Base-by-base conservation (phyloP, 2,888 invertebrate species). In the Nephrotoma guestfalica region DNA sequence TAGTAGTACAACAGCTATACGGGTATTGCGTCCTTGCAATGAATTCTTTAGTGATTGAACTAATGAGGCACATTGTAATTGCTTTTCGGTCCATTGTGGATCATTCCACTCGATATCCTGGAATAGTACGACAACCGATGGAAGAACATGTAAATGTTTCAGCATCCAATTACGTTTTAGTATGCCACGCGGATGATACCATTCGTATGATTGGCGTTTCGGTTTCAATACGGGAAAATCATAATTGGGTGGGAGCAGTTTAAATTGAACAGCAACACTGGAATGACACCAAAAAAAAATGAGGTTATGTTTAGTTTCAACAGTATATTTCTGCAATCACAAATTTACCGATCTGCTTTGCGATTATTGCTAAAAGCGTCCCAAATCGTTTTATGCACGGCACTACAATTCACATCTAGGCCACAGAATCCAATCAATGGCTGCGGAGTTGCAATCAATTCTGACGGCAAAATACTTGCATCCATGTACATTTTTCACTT, bases 71-170 rank as follows among this genome's bases (percentile, higher is more conserved):
- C 98, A 98, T 91, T 98, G 98, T 89, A 97, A 95, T 90, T 97
- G 97, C 90, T 97, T 98, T 89, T 99, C 99, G 88, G 96, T 96
- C 98, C 99, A 99, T 88, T 95, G 94, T 0, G 94, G 93, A 91
- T 99, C 98, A 90, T 97, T 97, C 99, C 99, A 99, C 92, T 99
- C 99, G 90, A 99, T 94, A 90, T 99, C 99, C 91, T 97, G 97
- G 91, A 99, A 99, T 88, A 98, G 94, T 2, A 98, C 98, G 41
- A 98, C 95, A 0, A 99, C 96, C 0, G 99, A 96, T 7, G 99
- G 99, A 88, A 99, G 94, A 87, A 96, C 94, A 88, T 96, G 95
- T 51, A 98, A 93, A 90, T 99, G 97, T 91, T 99, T 99, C 86
- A 95, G 93, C 93, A 99, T 96, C 99, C 99, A 99, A 90, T 97